These are phyloP conservation scores for Oxygymnocypris stewartii DNA, from an alignment of 2,113 vertebrate genomes.

Conservation along the genomic window DNA sequence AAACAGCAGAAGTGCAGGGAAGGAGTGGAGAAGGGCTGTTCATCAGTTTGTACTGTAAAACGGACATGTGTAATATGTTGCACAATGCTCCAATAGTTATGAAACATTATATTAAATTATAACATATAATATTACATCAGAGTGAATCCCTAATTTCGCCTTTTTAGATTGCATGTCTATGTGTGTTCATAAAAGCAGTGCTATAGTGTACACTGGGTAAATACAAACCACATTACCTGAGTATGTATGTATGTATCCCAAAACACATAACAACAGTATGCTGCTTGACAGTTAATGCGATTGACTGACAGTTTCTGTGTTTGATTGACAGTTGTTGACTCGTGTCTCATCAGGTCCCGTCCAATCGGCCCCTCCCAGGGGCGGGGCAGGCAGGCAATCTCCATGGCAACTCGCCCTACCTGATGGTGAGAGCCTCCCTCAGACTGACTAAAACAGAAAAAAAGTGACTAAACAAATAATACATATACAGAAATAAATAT, in stretches of 20 bases:
- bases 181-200: background rate
- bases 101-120: background rate
- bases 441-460: conserved; percentile 38
- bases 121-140: background rate
- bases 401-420: conserved; percentile 62
- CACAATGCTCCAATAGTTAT: background rate
- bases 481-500: background rate
- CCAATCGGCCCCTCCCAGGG: conserved; percentile 54
- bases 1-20: conserved; percentile 14
- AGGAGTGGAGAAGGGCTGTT: background rate
- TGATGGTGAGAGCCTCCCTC: conserved; percentile 59
- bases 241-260: conserved; percentile 7
- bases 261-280: background rate
- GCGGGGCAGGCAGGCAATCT: conserved; percentile 56
- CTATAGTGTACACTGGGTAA: background rate
- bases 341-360: conserved; percentile 60
- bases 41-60: background rate
- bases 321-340: conserved; percentile 62
- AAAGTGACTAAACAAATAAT: conserved; percentile 11
- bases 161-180: background rate
- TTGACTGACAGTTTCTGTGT: conserved; percentile 53
- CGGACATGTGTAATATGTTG: background rate
- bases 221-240: background rate
- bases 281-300: conserved; percentile 27
- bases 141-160: background rate